Conservation (phyloP, 2,888 invertebrate genomes). For the Andrena bicolor region DNA sequence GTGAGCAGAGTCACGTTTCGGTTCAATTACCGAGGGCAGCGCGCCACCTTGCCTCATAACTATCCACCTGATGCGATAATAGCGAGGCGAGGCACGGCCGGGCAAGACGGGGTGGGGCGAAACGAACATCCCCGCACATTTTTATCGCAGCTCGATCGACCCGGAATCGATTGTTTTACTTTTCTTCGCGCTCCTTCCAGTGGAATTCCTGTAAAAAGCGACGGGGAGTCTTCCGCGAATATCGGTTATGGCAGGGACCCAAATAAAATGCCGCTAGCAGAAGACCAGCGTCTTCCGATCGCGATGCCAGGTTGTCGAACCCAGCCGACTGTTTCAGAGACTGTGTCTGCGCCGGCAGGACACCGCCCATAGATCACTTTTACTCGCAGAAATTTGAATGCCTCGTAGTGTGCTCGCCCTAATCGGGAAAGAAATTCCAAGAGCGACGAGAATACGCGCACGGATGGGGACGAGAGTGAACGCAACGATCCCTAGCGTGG, state of each 20-base stretch:
- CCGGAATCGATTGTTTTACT: constrained; percentile 15
- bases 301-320: constrained; percentile 23
- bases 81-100: neutral
- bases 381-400: neutral
- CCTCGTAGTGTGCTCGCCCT: neutral
- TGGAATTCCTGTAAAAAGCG: neutral
- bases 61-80: constrained; percentile 30
- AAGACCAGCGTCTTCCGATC: constrained; percentile 1
- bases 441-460: neutral
- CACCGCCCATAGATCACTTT: neutral
- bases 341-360: no score
- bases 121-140: constrained; percentile 5
- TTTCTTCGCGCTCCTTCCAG: neutral
- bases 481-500: constrained; percentile 32
- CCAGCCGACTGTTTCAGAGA: neutral
- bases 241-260: constrained; percentile 19
- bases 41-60: constrained; percentile 3
- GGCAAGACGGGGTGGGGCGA: neutral
- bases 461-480: neutral
- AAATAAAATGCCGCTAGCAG: constrained; percentile 15
- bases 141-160: neutral
- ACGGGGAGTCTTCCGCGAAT: neutral
- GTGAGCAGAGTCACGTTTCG: constrained; percentile 18
- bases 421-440: constrained; percentile 11
- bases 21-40: constrained; percentile 28